Evolutionary conservation across 2,113 vertebrate species (phyloP), one percentile per base, ranked within the genome.

Genomic region (Lepus timidus): DNA sequence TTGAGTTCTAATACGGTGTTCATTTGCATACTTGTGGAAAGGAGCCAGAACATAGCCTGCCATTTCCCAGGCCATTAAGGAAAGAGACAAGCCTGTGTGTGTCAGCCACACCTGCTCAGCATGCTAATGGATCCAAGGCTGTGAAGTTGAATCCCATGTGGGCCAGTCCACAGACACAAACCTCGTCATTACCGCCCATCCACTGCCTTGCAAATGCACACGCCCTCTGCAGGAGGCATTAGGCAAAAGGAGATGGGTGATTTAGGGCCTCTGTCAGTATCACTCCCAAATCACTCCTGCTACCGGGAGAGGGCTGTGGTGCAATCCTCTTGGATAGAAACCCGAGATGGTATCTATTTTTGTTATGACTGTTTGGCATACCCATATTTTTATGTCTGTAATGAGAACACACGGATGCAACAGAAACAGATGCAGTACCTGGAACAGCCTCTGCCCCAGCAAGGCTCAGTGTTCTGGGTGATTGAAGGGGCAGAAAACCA

Each of bases 31-130:
- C 55, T 67, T 22, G 0, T 68, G 62, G 76, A 49, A 73, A 90
- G 49, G 25, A 93, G 51, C 95, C 91, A 82, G 62, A 65, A 95
- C 82, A 61, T 36, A 94, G 79, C 91, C 51, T 76, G 70, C 83
- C 71, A 58, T 76, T 94, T 94, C 93, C 90, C 79, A 91, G 93
- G 83, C 67, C 64, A 75, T 91, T 49, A 75, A 25, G 27, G 44
- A 88, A 88, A 51, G 4, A 96, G 85, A 79, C 90, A 82, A 55
- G 31, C 62, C 33, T 20, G 39, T n/a, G 58, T 65, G 33, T 85
- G 58, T 94, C 61, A 36, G 70, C 31, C 23, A 36, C 71, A 79
- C 44, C 19, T 4, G 19, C 36, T 25, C 36, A 17, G 75, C 58
- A 58, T 25, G 13, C 58, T 64, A 65, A 68, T 16, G 22, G 11